Conservation (phyloP, 2,113 vertebrate genomes). For the Crocuta crocuta region DNA sequence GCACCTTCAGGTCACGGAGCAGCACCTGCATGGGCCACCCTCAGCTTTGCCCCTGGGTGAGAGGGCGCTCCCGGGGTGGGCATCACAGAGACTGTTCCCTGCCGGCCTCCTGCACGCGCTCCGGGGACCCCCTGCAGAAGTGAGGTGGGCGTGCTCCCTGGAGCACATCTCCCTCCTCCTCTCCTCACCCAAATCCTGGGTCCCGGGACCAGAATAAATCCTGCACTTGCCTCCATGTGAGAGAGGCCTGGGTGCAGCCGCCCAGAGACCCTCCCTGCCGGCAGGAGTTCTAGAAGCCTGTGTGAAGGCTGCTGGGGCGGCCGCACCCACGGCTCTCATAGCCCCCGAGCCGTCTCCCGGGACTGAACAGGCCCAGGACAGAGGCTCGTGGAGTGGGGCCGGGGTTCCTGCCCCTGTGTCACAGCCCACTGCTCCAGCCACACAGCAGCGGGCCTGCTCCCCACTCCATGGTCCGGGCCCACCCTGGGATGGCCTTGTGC, state of each 20-base stretch:
- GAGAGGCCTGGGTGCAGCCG: neutral
- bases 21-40: neutral
- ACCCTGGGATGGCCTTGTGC: neutral
- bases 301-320: neutral
- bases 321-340: neutral
- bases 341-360: neutral
- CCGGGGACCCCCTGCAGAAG: neutral
- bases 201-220: neutral
- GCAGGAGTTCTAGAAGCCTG: too few species aligned
- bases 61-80: neutral
- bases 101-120: neutral
- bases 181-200: neutral
- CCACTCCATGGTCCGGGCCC: neutral
- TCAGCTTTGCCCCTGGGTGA: neutral
- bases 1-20: fast-evolving
- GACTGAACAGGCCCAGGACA: too few species aligned
- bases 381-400: neutral
- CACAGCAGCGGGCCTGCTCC: neutral
- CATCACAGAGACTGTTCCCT: neutral
- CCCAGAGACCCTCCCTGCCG: neutral
- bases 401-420: neutral
- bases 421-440: neutral
- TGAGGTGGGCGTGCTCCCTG: neutral
- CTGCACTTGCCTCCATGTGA: neutral
- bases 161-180: neutral